Conservation (phyloP, 1,140 invertebrate genomes). For the Sarcophaga bullata region DNA sequence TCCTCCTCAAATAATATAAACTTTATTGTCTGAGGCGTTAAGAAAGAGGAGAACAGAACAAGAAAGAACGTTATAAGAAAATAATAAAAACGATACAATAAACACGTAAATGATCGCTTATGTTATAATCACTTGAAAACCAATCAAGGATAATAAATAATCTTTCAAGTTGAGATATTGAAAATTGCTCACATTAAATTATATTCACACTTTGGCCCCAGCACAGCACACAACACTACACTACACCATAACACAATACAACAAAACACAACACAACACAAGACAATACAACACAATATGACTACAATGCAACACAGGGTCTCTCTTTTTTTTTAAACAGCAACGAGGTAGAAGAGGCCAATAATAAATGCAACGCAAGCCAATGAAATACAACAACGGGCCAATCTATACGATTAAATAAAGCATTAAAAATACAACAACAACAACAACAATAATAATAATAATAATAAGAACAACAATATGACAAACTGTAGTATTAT, state of each 20-base stretch:
- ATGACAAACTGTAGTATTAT: background rate
- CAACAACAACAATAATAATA: background rate
- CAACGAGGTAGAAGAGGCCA: background rate
- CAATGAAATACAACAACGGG: background rate
- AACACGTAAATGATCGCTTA: constrained; percentile 58
- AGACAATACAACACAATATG: background rate
- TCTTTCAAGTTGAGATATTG: constrained; percentile 59
- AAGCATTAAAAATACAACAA: background rate
- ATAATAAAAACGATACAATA: constrained; percentile 48
- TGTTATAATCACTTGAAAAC: constrained; percentile 66
- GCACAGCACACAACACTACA: constrained; percentile 12
- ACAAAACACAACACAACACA: background rate
- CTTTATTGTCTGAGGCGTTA: background rate
- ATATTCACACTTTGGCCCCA: constrained; percentile 65
- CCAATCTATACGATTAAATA: constrained; percentile 10
- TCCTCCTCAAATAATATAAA: background rate
- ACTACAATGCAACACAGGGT: background rate
- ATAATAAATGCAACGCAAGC: background rate
- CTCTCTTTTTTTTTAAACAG: no score
- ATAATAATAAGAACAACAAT: background rate
- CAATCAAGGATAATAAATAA: constrained; percentile 66
- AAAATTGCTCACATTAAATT: constrained; percentile 65
- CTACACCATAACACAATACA: background rate
- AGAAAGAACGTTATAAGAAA: constrained; percentile 43
- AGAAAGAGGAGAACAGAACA: background rate